Evolutionary conservation across 1,140 invertebrate species (phyloP).

Genomic region (Portunus trituberculatus): DNA sequence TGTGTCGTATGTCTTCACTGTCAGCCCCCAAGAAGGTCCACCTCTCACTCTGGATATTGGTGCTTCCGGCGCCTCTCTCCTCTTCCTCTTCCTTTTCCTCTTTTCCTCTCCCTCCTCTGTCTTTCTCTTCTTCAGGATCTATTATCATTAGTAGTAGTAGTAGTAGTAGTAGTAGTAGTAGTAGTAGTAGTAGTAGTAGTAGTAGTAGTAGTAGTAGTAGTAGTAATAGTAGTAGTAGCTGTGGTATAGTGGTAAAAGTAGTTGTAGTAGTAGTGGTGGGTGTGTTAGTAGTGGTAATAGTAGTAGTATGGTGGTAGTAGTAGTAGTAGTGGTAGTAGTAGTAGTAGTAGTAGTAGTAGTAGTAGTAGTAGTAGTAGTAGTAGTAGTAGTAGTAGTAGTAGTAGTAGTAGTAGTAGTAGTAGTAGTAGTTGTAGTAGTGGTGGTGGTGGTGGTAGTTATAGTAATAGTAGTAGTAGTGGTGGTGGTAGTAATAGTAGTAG

Average conservation of each 20-base stretch:
- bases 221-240: background rate
- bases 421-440: no score
- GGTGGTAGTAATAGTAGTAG: background rate
- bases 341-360: no score
- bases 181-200: no score
- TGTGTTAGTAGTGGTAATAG: no score
- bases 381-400: no score
- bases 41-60: background rate
- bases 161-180: background rate
- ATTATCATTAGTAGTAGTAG: background rate
- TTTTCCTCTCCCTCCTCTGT: background rate
- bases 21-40: background rate
- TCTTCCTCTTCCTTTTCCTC: background rate
- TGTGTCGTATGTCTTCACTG: background rate
- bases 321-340: no score
- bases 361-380: no score
- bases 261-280: no score
- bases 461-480: no score
- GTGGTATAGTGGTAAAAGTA: background rate
- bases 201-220: background rate
- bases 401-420: no score
- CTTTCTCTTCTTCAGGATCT: background rate
- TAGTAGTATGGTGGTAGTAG: no score
- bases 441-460: no score
- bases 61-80: background rate